These are phyloP conservation scores for Protosalanx chinensis DNA, from an alignment of 2,797 vertebrate species.

Conservation along the genomic window DNA sequence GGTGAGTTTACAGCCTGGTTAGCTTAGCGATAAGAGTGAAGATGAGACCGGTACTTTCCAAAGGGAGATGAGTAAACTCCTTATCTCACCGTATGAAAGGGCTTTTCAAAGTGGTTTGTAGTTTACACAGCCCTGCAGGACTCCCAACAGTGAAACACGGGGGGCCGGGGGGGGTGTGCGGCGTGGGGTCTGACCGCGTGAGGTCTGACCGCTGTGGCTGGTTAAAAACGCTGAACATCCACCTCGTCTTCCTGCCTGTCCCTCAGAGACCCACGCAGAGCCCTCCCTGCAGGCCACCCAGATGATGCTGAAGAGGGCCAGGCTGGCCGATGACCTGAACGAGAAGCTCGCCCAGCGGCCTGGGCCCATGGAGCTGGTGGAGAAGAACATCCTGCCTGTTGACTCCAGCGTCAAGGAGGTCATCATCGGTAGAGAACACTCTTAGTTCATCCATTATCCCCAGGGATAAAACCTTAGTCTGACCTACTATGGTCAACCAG, in stretches of 20 bases:
- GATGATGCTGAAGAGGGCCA: slow-evolving; percentile 92
- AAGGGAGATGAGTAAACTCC: slow-evolving; percentile 1
- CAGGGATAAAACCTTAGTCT: neutral
- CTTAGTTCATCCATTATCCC: neutral
- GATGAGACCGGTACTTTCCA: slow-evolving; percentile 33
- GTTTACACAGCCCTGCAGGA: slow-evolving; percentile 6
- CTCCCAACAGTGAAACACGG: slow-evolving; percentile 40
- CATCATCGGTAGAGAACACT: slow-evolving; percentile 72
- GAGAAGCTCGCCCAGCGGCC: slow-evolving; percentile 93
- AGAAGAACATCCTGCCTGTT: slow-evolving; percentile 96
- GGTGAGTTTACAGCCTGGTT: slow-evolving; percentile 67
- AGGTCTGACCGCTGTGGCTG: slow-evolving; percentile 7
- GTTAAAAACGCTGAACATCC: slow-evolving; percentile 24
- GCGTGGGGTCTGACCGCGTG: no score
- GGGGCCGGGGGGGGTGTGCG: no score
- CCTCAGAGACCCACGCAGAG: slow-evolving; percentile 87
- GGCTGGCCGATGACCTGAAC: slow-evolving; percentile 89
- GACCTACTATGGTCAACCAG: neutral
- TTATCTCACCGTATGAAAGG: no score
- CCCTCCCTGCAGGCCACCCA: slow-evolving; percentile 93
- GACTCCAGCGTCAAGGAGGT: slow-evolving; percentile 81
- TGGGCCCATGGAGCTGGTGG: slow-evolving; percentile 93
- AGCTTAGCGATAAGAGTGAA: slow-evolving; percentile 10
- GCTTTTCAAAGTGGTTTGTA: neutral
- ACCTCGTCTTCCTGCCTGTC: slow-evolving; percentile 17